Percentiles rank a stretch among this genome's conserved stretches.
phyloP scores from a whole-genome alignment of 2,113 vertebrate genomes.

The Urocolius indicus region DNA sequence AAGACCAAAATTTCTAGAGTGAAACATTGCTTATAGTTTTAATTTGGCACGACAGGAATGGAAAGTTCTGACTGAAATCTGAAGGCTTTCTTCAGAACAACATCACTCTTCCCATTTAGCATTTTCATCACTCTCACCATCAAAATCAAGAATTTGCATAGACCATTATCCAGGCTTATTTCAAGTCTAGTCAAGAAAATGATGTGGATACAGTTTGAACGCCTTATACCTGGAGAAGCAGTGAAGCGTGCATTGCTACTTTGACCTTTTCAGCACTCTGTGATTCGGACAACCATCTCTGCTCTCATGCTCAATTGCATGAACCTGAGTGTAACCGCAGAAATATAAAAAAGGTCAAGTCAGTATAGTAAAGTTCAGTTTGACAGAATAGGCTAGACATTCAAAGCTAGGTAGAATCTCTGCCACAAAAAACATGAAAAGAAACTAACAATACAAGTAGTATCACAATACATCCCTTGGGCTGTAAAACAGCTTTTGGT shows the following conservation, averaged over 20 bases:
- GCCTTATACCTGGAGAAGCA: background rate
- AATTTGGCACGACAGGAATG: background rate
- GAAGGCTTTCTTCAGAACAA: background rate
- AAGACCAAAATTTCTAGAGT: background rate
- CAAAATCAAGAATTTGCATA: background rate
- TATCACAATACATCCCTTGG: background rate
- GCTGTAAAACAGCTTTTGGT: background rate
- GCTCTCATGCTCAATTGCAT: conserved; percentile 6
- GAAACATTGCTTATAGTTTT: background rate
- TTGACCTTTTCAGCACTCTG: conserved; percentile 59
- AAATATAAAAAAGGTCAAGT: conserved; percentile 58
- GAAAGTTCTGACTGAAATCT: background rate
- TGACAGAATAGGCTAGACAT: conserved; percentile 16
- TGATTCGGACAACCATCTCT: background rate
- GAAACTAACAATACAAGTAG: background rate
- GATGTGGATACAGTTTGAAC: background rate
- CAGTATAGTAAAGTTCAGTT: conserved; percentile 1
- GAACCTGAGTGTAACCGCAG: background rate
- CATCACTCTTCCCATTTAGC: background rate
- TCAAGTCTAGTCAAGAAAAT: background rate
- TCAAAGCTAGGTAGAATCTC: background rate
- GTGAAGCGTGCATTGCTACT: background rate
- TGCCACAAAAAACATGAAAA: background rate
- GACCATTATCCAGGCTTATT: background rate
- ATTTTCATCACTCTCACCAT: background rate